phyloP scores from a whole-genome alignment of 2,113 vertebrate species.

The Tragelaphus scriptus region DNA sequence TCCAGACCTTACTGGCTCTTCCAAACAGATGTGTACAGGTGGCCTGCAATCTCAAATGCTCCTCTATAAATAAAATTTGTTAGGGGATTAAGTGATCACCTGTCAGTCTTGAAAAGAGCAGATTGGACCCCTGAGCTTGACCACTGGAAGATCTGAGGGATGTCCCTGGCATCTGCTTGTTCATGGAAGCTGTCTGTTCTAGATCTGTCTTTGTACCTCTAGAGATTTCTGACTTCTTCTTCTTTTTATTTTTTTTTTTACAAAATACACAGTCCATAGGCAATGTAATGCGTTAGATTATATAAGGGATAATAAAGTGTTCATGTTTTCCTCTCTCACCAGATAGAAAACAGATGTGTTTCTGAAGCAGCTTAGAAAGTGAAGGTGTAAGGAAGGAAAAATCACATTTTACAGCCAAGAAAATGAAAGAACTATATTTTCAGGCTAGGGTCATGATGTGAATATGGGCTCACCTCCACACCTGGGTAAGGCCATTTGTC shows the following conservation, averaged over 20 bases:
- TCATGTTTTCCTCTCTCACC: slow-evolving; percentile 12
- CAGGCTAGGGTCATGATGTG: neutral
- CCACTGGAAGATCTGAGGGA: neutral
- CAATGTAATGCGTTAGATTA: slow-evolving; percentile 31
- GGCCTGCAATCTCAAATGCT: neutral
- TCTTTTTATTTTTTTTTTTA: neutral
- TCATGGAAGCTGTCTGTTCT: neutral
- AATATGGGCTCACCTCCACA: neutral
- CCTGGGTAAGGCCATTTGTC: neutral
- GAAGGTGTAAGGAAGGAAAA: slow-evolving; percentile 64
- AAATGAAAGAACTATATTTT: slow-evolving; percentile 49
- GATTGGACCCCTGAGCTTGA: neutral
- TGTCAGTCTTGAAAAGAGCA: slow-evolving; percentile 32
- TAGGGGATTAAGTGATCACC: slow-evolving; percentile 56
- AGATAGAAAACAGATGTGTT: slow-evolving; percentile 70
- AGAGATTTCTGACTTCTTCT: neutral
- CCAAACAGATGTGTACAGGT: slow-evolving; percentile 47
- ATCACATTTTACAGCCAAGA: slow-evolving; percentile 60
- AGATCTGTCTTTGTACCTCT: neutral
- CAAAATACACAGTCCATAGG: neutral
- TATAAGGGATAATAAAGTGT: slow-evolving; percentile 40
- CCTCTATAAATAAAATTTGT: slow-evolving; percentile 66
- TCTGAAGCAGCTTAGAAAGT: slow-evolving; percentile 62
- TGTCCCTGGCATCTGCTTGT: neutral
- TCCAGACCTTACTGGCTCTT: neutral